Evolutionary conservation across 2,888 invertebrate genomes (phyloP), one percentile per base, ranked within the genome.

Genomic region (Agrotis exclamationis): DNA sequence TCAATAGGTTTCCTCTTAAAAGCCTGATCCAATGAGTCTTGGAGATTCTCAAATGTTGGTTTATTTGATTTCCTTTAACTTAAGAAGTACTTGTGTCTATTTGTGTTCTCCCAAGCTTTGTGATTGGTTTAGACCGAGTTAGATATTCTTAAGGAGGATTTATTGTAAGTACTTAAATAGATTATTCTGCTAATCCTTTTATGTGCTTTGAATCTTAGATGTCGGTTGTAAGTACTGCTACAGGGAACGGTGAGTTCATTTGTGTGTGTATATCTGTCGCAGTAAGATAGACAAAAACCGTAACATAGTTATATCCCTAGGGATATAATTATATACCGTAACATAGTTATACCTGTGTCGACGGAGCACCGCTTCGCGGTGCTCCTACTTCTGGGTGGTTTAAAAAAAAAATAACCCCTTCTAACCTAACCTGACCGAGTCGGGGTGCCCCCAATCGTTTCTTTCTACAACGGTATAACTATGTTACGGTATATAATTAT

Each of bases 1-100:
- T 68, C 69, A 70, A 74, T 65, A 72, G 62, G 65, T 62, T 77
- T 57, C 56, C 51, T 58, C 3, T 16, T 50, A 53, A 24, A 67
- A 4, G 53, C 53, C 56, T 59, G 73, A 76, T 71, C 48, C 63
- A 76, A 72, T 74, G 74, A 79, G 71, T 62, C 50, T 71, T 58
- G 45, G 66, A 56, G 58, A 50, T 60, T 53, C 64, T 65, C 47
- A 72, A 73, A 65, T 48, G 59, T 73, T 73, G 53, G 66, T 64
- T 66, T 56, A 58, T 74, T 70, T 53, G 54, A 67, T 67, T 69
- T 74, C 58, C 44, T 63, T 70, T 28, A 59, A 44, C 28, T 53
- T 48, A 45, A 18, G 24, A 54, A 74, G 62, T 73, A 51, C 28
- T 72, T 63, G 33, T n/a, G 72, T 53, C 45, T 73, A 28, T 62